phyloP scores from a whole-genome alignment of 2,888 invertebrate genomes.

The Phasia obesa region DNA sequence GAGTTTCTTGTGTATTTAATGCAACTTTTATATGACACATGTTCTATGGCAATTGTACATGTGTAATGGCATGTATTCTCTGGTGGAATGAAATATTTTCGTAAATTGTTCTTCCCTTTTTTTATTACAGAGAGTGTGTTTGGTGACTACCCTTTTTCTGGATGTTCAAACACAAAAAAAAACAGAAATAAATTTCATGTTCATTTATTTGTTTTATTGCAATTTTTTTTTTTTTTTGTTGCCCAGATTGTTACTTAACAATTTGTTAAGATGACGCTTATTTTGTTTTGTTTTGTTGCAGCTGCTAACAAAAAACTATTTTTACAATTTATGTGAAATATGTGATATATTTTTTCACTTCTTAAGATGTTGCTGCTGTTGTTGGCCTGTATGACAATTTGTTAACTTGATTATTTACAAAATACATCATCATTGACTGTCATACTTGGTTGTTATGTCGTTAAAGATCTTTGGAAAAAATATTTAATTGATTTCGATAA shows the following conservation, averaged over 20 bases:
- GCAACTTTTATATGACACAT: slow-evolving; percentile 76
- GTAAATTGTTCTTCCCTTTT: slow-evolving; percentile 40
- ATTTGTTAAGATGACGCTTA: slow-evolving; percentile 71
- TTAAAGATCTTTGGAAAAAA: slow-evolving; percentile 22
- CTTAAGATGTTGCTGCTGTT: neutral
- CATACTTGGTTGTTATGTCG: slow-evolving; percentile 23
- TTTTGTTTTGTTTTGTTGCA: slow-evolving; percentile 66
- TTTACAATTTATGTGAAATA: slow-evolving; percentile 62
- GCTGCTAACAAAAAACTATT: slow-evolving; percentile 39
- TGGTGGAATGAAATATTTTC: slow-evolving; percentile 71
- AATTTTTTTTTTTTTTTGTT: neutral
- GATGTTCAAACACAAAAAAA: slow-evolving; percentile 10
- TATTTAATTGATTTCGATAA: slow-evolving; percentile 54
- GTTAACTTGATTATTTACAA: slow-evolving; percentile 65
- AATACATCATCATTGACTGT: slow-evolving; percentile 47
- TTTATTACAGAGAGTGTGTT: neutral
- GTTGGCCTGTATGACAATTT: slow-evolving; percentile 62
- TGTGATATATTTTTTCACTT: slow-evolving; percentile 44
- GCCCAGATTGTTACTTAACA: slow-evolving; percentile 51
- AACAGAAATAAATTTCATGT: slow-evolving; percentile 26
- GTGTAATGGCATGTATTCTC: slow-evolving; percentile 79
- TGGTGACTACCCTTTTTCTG: slow-evolving; percentile 7
- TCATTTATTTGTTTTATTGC: slow-evolving; percentile 54
- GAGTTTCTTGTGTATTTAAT: slow-evolving; percentile 32
- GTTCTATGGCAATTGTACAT: slow-evolving; percentile 80